Base-by-base conservation (phyloP, 2,797 vertebrate species). In the Varecia variegata region DNA sequence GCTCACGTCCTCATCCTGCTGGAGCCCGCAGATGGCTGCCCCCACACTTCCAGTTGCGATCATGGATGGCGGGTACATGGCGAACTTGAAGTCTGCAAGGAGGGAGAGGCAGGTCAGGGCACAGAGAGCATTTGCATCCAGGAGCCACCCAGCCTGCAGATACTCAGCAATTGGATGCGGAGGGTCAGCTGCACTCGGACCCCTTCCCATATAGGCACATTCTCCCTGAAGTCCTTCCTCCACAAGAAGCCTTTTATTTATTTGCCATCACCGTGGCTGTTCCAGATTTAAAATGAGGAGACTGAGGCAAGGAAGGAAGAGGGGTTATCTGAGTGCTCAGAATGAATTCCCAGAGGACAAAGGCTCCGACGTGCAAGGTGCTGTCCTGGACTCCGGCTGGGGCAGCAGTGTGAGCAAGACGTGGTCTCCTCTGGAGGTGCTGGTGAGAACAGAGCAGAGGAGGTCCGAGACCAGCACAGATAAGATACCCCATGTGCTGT, bases 11-110 rank as follows among this genome's bases (percentile, higher is more conserved):
- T 98, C 98, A 97, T 99, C 99, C 58, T 99, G 98, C 98, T 99
- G 99, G 84, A 99, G 99, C 97, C 99, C 99, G 65, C 99, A 99
- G 98, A 99, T 98, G 74, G 99, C 99, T 0, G 99, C 99, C 88
- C 99, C 99, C 98, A 99, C 99, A 77, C 99, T 99, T 98, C 99
- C 99, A 18, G 99, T 99, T 97, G 99, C 99, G 50, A 99, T 99
- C 99, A 99, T 99, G 87, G 99, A 99, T 0, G 99, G 99, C 40
- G 99, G 99, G 98, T 99, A 99, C 99, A 99, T 99, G 98, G 99
- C 99, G 58, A 99, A 99, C 98, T 99, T 99, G 98, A 99, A 99
- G 98, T 99, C 99, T 99, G 99, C 74, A 45, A 95, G 97, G 87
- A 95, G 97, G 21, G 81, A 30, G 76, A 76, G 87, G 45, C 25